A percentile compares a stretch with the other conserved stretches of the same genome.
phyloP scores from a whole-genome alignment of 2,888 invertebrate genomes.

The Eristalis arbustorum region DNA sequence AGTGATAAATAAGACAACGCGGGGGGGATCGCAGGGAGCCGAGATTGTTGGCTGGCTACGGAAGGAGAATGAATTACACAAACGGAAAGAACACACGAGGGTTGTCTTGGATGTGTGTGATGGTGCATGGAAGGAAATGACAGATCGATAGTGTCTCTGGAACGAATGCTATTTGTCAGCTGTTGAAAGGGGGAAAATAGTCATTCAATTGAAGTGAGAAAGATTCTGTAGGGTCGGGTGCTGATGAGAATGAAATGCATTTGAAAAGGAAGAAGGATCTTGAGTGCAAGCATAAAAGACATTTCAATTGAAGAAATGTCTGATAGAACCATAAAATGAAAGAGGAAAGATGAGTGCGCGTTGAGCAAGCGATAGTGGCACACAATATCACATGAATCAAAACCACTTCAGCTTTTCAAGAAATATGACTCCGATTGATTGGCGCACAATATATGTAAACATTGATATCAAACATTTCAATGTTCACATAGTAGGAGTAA shows the following conservation, averaged over 20 bases:
- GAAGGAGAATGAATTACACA: neutral
- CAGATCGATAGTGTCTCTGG: neutral
- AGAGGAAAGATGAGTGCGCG: neutral
- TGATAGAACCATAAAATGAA: neutral
- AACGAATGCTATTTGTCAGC: neutral
- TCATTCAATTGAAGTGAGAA: neutral
- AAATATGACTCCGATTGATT: neutral
- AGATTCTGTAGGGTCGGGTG: neutral
- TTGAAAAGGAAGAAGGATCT: neutral
- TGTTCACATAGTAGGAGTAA: too few relatives aligned
- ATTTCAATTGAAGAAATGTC: neutral
- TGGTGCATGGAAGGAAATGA: neutral
- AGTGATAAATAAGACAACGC: constrained; percentile 36
- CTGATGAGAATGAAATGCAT: neutral
- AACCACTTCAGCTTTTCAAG: neutral
- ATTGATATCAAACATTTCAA: neutral
- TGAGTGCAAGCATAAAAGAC: neutral
- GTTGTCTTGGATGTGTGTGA: neutral
- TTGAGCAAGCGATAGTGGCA: neutral
- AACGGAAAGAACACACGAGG: neutral
- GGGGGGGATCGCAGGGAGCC: neutral
- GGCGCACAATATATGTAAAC: neutral
- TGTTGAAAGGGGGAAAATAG: neutral
- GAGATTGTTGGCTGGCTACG: neutral
- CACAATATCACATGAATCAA: neutral